These are phyloP conservation scores for Microplitis demolitor DNA, from an alignment of 1,140 invertebrate genomes.

Conservation along the genomic window DNA sequence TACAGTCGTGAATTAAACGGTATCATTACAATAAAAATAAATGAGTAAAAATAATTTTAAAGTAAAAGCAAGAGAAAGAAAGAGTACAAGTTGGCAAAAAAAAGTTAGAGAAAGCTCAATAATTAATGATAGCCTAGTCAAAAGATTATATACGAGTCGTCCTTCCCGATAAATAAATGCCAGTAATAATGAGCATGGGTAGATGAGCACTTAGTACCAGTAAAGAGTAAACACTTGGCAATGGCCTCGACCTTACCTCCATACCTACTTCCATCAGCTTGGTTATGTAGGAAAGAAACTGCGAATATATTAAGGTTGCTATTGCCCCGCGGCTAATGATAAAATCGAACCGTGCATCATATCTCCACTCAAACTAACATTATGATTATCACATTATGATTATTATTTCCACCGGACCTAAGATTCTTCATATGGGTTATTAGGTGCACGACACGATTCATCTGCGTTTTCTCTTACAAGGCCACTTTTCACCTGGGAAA, in stretches of 20 bases:
- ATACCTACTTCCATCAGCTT: conserved; percentile 46
- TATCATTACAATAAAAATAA: too few species aligned
- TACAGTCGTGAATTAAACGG: not conserved
- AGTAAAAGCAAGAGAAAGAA: not conserved
- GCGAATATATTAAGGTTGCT: not conserved
- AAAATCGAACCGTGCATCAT: conserved; percentile 10
- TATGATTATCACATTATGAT: too few species aligned
- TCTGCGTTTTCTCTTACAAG: conserved; percentile 40
- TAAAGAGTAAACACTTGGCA: conserved; percentile 18
- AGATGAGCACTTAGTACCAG: not conserved
- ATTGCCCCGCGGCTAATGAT: not conserved
- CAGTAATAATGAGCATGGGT: conserved; percentile 3
- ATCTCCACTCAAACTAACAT: not conserved
- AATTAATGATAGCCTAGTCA: too few species aligned
- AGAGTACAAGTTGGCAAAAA: not conserved
- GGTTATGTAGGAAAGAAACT: not conserved
- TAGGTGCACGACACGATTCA: conserved; percentile 39
- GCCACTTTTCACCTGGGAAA: conserved; percentile 23
- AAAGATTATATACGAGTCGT: not conserved
- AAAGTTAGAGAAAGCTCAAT: too few species aligned
- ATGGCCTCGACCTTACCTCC: conserved; percentile 50
- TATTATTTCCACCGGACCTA: not conserved
- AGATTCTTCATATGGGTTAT: conserved; percentile 30
- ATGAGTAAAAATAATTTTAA: not conserved
- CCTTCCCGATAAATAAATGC: not conserved